Conservation (phyloP, 2,888 invertebrate species). For the Acanthacorydalis orientalis region DNA sequence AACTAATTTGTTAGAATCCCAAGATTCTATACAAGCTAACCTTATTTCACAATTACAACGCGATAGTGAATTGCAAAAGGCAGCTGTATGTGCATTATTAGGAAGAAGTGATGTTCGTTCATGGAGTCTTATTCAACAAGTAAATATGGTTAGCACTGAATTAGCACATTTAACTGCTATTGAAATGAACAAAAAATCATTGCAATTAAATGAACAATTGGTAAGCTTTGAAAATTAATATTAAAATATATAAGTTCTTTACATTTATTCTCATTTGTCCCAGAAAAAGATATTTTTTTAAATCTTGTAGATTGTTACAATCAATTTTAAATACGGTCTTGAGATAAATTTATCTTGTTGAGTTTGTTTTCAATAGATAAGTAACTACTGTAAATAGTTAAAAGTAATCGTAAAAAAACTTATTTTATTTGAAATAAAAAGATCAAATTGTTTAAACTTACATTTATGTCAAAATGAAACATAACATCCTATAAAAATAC, state of each 20-base stretch:
- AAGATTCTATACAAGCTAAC: constrained; percentile 40
- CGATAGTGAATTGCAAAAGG: constrained; percentile 55
- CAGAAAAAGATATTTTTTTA: constrained; percentile 10
- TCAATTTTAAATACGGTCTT: too few relatives aligned
- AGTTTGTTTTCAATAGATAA: too few relatives aligned
- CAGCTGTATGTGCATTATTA: constrained; percentile 50
- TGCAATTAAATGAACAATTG: constrained; percentile 48
- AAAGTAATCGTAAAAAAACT: too few relatives aligned
- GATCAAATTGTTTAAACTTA: too few relatives aligned
- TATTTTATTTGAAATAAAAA: too few relatives aligned
- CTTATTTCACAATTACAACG: constrained; percentile 43
- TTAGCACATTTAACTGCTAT: constrained; percentile 52
- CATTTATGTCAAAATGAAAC: too few relatives aligned
- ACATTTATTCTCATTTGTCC: constrained; percentile 1
- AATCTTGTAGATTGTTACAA: constrained; percentile 19
- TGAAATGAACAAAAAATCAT: constrained; percentile 52
- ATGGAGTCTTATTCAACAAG: constrained; percentile 62
- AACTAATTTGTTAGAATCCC: constrained; percentile 37
- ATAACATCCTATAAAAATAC: too few relatives aligned
- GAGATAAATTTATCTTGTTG: too few relatives aligned
- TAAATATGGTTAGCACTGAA: constrained; percentile 52
- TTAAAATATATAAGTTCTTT: constrained; percentile 3
- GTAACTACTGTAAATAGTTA: too few relatives aligned
- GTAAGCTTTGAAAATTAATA: constrained; percentile 9
- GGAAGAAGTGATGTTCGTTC: constrained; percentile 57